These are phyloP conservation scores for Hipposideros armiger DNA, from an alignment of 2,113 vertebrate genomes.

Conservation along the genomic window DNA sequence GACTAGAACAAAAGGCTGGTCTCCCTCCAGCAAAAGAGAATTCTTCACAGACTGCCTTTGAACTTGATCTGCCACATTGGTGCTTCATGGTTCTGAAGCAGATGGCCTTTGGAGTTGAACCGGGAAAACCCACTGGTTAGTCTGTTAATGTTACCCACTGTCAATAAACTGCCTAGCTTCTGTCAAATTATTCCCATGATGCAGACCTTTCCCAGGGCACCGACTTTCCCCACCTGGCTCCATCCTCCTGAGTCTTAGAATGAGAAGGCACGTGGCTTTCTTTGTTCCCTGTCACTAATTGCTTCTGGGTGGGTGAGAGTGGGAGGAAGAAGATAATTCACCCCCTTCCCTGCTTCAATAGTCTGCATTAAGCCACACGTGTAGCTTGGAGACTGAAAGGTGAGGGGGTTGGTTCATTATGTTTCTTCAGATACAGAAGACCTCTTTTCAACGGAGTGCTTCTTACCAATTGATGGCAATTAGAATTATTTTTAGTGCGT, in stretches of 20 bases:
- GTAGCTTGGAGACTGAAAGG: neutral
- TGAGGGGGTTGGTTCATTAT: neutral
- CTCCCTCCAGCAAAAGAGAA: neutral
- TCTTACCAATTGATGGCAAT: conserved; percentile 34
- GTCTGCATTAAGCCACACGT: neutral
- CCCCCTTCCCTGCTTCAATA: neutral
- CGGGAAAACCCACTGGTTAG: neutral
- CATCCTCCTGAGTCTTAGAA: neutral
- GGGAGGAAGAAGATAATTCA: neutral
- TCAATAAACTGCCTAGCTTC: neutral
- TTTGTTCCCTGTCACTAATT: neutral
- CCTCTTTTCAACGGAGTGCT: neutral
- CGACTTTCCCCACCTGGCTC: neutral
- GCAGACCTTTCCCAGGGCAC: neutral
- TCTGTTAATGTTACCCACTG: neutral
- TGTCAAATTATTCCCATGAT: neutral
- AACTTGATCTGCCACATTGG: no score
- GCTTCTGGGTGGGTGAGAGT: conserved; percentile 16
- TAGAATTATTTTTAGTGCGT: conserved; percentile 64
- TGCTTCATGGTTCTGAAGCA: neutral
- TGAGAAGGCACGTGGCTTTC: neutral
- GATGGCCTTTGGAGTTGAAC: neutral
- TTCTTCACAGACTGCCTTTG: neutral
- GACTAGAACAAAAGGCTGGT: neutral
- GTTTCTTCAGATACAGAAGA: neutral